Percentiles rank a stretch among this genome's conserved stretches.
phyloP scores from a whole-genome alignment of 2,113 vertebrate genomes.

The Gallinago media region DNA sequence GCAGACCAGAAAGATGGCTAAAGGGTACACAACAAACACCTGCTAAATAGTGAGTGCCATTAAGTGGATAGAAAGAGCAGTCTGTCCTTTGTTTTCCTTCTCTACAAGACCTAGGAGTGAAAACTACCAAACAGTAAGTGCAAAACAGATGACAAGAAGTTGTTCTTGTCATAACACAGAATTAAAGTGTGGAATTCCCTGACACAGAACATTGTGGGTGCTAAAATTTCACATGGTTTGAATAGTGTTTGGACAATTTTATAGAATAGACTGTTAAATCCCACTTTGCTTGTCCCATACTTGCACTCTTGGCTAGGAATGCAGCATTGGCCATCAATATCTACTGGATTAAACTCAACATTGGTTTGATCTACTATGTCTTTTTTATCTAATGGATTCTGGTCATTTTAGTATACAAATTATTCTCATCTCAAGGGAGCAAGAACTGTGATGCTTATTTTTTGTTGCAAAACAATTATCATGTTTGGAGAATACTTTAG shows the following conservation, averaged over 20 bases:
- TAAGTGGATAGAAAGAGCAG: neutral
- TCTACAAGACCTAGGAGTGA: neutral
- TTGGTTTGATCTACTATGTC: neutral
- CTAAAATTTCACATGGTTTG: neutral
- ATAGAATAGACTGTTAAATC: neutral
- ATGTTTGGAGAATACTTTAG: neutral
- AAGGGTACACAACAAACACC: accelerated
- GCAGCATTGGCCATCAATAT: neutral
- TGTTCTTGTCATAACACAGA: neutral
- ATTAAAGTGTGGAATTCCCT: neutral
- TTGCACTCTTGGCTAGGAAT: neutral
- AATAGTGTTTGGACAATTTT: neutral
- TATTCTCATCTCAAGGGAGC: neutral
- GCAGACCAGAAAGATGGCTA: neutral
- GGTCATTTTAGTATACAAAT: neutral
- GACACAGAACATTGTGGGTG: neutral
- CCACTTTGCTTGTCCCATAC: neutral
- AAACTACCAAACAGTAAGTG: neutral
- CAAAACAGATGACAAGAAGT: neutral
- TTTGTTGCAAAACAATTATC: neutral
- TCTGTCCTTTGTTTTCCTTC: neutral
- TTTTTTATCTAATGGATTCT: neutral
- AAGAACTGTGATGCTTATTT: neutral
- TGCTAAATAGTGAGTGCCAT: neutral
- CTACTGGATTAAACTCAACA: neutral